Base-by-base conservation (phyloP, 2,113 vertebrate genomes). In the Oryzias celebensis region DNA sequence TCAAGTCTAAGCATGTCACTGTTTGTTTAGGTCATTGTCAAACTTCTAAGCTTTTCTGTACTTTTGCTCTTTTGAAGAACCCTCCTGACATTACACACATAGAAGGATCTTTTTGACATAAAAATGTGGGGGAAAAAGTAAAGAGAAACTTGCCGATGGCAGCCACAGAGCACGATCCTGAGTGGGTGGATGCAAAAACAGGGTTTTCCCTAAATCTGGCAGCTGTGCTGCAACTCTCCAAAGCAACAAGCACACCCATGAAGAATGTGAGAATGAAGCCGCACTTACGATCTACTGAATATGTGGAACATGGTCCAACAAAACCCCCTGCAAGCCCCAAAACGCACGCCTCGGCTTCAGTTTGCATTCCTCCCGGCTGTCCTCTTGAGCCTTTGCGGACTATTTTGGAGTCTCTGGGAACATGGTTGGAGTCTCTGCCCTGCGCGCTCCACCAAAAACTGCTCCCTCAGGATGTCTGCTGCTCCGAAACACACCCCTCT, bases 401-500 rank as follows among this genome's bases (percentile, higher is more conserved):
- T 83, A 80, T 87, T 86, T 85, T 78, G 70, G 87, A 83, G 73
- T 80, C 74, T 75, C 81, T 87, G 83, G 55, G 73, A 58, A 85
- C 66, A 60, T 71, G 26, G 57, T 80, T 49, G 72, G 52, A 70
- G 84, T 70, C 85, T 86, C 84, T 72, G 80, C 81, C 87, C 87
- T 85, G 82, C 47, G 76, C 81, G 85, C 62, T 83, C 73, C 85
- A 90, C 84, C 84, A 71, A 80, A 72, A 80, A 72, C 77, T 71
- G 70, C 82, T 87, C 86, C 86, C 82, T 82, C 67, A 86, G 85
- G 87, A 89, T 85, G 85, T 81, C 65, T 84, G 88, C 52, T 78
- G 72, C 83, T 90, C 80, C 88, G 77, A 36, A 81, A 93, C 92
- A 93, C 91, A 91, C 91, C 88, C 91, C 85, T 84, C 78, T 85